phyloP scores from a whole-genome alignment of 1,140 invertebrate genomes.

The Procambarus clarkii region DNA sequence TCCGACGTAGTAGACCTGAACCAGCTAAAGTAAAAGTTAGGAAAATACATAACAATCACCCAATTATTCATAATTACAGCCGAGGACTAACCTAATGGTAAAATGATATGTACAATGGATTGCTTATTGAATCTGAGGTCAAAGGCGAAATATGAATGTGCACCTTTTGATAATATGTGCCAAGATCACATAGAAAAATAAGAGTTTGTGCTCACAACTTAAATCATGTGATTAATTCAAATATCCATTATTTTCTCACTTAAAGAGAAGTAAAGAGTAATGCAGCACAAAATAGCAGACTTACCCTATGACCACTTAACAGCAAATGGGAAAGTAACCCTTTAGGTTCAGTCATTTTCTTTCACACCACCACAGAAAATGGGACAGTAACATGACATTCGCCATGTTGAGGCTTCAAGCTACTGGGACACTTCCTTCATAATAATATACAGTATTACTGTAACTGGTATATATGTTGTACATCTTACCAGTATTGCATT shows the following conservation, averaged over 20 bases:
- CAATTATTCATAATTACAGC: slow-evolving; percentile 66
- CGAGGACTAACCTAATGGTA: slow-evolving; percentile 67
- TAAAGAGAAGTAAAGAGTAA: slow-evolving; percentile 63
- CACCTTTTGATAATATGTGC: slow-evolving; percentile 69
- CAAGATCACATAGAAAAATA: slow-evolving; percentile 71
- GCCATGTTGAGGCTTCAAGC: slow-evolving; percentile 47
- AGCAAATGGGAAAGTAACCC: slow-evolving; percentile 62
- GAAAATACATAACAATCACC: slow-evolving; percentile 68
- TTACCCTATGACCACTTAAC: slow-evolving; percentile 67
- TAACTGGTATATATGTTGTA: slow-evolving; percentile 63
- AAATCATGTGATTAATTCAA: slow-evolving; percentile 61
- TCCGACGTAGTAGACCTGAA: slow-evolving; percentile 37
- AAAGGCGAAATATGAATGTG: slow-evolving; percentile 70
- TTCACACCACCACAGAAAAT: slow-evolving; percentile 64
- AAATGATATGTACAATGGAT: slow-evolving; percentile 70
- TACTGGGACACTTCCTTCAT: slow-evolving; percentile 48
- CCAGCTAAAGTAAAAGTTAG: slow-evolving; percentile 61
- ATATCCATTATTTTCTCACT: slow-evolving; percentile 55
- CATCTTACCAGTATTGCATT: slow-evolving; percentile 65
- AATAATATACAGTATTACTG: slow-evolving; percentile 28
- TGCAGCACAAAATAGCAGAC: slow-evolving; percentile 66
- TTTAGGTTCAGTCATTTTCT: slow-evolving; percentile 60
- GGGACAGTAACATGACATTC: slow-evolving; percentile 51
- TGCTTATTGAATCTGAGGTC: slow-evolving; percentile 63
- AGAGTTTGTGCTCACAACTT: slow-evolving; percentile 68